Base-by-base conservation (phyloP, 2,888 invertebrate genomes). In the Harmothoe impar region DNA sequence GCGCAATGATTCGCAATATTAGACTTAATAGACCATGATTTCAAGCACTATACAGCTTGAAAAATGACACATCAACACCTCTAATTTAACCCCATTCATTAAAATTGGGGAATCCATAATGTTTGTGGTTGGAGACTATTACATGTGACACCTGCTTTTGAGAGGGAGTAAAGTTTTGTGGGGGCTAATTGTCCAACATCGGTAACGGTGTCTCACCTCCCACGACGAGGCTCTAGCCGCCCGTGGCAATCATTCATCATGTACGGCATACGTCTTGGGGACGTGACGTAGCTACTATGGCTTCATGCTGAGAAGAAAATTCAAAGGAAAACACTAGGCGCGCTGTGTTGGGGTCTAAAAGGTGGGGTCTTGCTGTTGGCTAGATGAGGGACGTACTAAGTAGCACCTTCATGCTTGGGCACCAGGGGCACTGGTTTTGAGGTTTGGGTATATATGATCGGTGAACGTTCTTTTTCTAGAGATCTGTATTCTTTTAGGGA, bases 221-320 rank as follows among this genome's bases (percentile, higher is more conserved):
- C 86, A 86, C 86, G 86, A 86, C 31, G 86, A 25, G 86, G 29
- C 86, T 52, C 20, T 12, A 5, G 29, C 29, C 52, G 54, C 86
- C 86, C 86, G 52, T 86, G 86, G 86, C 86, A 86, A 86, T 29
- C 86, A 86, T 86, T 86, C 86, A 86, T 86, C 86, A 86, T 25
- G 17, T 1, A 17, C 56, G 86, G 7, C 86, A 86, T 31, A 52
- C 54, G 86, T 86, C 86, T 25, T 25, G 7, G 29, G 12, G 86
- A 35, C 35, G 1, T 0, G 35, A 23, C 33, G 25, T 17, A 33
- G 43, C 54, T 29, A 20, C 86, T 25, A 29, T 86, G 52, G 54
- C 86, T 52, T 52, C 86, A 51, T 29, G 86, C 86, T 86, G 86
- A 20, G 86, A 86, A 86, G 86, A 86, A 86, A 86, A 86, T 86